Base-by-base conservation (phyloP, 2,888 invertebrate species). In the Cabera pusaria region DNA sequence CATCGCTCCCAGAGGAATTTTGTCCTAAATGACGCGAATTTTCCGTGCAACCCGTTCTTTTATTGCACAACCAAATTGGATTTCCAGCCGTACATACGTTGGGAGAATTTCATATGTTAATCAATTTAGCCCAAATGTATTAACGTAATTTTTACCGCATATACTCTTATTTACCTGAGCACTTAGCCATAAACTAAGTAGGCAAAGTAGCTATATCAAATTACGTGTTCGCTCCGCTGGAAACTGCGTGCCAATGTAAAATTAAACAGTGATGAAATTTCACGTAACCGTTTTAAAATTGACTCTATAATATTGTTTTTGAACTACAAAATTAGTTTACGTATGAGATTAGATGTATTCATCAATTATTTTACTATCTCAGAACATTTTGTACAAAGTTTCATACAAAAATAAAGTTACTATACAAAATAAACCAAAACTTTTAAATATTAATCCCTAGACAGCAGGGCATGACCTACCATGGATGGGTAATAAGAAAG, bases 51-150 rank as follows among this genome's bases (percentile, higher is more conserved):
- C 66, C 54, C 58, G 58, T 66, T 69, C 70, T 76, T 79, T 76
- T 76, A 78, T 74, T 77, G 67, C 72, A 61, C 52, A 52, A 49
- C 64, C 59, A 76, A 80, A 81, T 82, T 80, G 72, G 65, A 79
- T 78, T 78, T 61, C 55, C 26, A 26, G 43, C 56, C 57, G 66
- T 66, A 69, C 61, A 60, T 64, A 57, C 62, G 56, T 61, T 35
- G 49, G 50, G 59, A 47, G 59, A 66, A 71, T 68, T 73, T 67
- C 59, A 64, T 64, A 69, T 67, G 65, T 67, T 49, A 53, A 49
- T 55, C 51, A 56, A 63, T 65, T 67, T 59, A 52, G 50, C 46
- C 28, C 55, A 56, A 63, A 65, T 60, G 54, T 58, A 47, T 47
- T 42, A 52, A 37, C 28, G 52, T 63, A 52, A 60, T 64, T 61